These are phyloP conservation scores for Sturnus vulgaris DNA, from an alignment of 2,113 vertebrate genomes.

Conservation along the genomic window DNA sequence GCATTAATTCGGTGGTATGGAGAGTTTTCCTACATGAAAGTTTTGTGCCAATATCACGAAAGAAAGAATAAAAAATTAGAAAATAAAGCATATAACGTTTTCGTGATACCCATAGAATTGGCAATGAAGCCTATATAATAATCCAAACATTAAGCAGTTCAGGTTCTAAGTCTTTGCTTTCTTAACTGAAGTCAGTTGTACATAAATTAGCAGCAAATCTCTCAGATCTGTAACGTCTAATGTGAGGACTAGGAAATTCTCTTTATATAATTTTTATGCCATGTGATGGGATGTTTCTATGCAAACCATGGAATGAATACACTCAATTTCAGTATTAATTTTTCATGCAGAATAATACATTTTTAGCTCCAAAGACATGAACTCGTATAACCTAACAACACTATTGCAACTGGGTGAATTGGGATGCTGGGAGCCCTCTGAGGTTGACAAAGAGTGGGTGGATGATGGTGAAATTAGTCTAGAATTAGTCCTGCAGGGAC, in stretches of 20 bases:
- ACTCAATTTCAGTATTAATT: neutral
- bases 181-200: neutral
- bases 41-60: neutral
- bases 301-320: neutral
- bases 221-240: neutral
- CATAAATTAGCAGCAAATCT: neutral
- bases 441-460: neutral
- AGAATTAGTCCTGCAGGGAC: neutral
- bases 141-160: neutral
- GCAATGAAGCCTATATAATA: neutral
- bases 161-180: neutral
- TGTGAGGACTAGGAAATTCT: neutral
- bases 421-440: neutral
- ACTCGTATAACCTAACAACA: neutral
- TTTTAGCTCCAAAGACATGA: neutral
- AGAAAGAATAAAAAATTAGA: neutral
- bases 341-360: neutral
- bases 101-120: neutral
- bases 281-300: neutral
- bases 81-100: fast-evolving
- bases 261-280: neutral
- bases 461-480: neutral
- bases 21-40: neutral
- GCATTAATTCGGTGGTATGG: neutral
- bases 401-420: neutral